Percentiles rank a stretch among this genome's conserved stretches.
phyloP scores from a whole-genome alignment of 1,140 invertebrate genomes.

The Phthorimaea operculella region DNA sequence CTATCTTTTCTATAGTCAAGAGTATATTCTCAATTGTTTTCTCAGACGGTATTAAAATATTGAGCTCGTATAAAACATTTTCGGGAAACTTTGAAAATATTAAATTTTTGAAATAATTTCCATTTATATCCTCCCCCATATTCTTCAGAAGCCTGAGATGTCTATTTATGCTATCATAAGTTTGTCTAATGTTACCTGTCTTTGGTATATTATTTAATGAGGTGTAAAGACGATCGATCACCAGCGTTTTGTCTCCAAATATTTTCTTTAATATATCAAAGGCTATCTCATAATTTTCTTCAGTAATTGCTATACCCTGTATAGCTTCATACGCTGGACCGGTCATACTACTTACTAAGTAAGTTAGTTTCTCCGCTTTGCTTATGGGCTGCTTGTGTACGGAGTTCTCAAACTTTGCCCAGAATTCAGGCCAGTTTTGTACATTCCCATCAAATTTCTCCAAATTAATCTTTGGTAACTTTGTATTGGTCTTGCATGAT shows the following conservation, averaged over 20 bases:
- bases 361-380: background rate
- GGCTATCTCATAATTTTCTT: background rate
- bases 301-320: background rate
- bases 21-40: background rate
- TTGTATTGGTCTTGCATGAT: background rate
- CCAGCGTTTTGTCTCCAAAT: background rate
- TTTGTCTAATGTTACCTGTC: background rate
- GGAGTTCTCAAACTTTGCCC: background rate
- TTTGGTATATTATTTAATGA: background rate
- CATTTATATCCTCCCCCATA: background rate
- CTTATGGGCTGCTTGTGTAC: background rate
- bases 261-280: background rate
- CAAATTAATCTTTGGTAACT: background rate
- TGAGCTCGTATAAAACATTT: background rate
- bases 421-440: background rate
- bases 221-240: background rate
- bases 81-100: constrained; percentile 4
- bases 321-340: background rate
- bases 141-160: background rate
- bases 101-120: background rate
- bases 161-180: background rate
- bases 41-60: background rate
- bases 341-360: background rate
- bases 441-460: background rate
- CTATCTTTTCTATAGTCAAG: background rate